Base-by-base conservation (phyloP, 2,888 invertebrate species). In the Peribatodes rhomboidaria region DNA sequence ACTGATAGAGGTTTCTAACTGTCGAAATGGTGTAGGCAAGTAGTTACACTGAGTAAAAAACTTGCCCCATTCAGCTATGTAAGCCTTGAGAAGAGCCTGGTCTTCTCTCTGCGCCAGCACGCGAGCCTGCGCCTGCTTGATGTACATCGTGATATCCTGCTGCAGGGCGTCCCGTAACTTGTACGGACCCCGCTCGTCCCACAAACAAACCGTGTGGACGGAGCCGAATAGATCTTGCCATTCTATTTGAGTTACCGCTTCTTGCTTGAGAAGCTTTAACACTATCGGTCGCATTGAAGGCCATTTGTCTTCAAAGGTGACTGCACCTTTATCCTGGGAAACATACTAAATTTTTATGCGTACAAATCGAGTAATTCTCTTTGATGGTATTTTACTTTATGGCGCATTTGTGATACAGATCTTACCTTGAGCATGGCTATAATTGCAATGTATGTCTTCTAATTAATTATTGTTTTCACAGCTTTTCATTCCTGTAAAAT, bases 171-270 rank as follows among this genome's bases (percentile, higher is more conserved):
- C 97, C 79, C 97, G 82, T 46, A 99, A 95, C 88, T 98, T 98
- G 49, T 95, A 94, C 0, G 98, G 96, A 0, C 98, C 98, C 86
- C 98, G 98, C 79, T 99, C 99, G 89, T 99, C 98, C 99, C 99
- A 99, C 64, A 99, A 92, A 86, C 98, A 98, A 13, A 99, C 98
- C 67, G 97, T 95, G 92, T 99, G 99, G 14, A 99, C 98, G 61
- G 97, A 96, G 90, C 98, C 98, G 91, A 99, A 99, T 52, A 99
- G 94, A 89, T 98, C 98, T 86, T 99, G 99, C 99, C 99, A 99
- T 94, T 99, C 99, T 18, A 94, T 94, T 79, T 98, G 97, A 13
- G 97, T 96, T 0, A 99, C 99, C 8, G 98, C 94, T 89, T 99
- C 98, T 89, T 99, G 99, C 82, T 98, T 96, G 54, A 99, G 93